A percentile compares a stretch with the other conserved stretches of the same genome.
phyloP scores from a whole-genome alignment of 1,140 invertebrate genomes.

The Brachionus rubens region DNA sequence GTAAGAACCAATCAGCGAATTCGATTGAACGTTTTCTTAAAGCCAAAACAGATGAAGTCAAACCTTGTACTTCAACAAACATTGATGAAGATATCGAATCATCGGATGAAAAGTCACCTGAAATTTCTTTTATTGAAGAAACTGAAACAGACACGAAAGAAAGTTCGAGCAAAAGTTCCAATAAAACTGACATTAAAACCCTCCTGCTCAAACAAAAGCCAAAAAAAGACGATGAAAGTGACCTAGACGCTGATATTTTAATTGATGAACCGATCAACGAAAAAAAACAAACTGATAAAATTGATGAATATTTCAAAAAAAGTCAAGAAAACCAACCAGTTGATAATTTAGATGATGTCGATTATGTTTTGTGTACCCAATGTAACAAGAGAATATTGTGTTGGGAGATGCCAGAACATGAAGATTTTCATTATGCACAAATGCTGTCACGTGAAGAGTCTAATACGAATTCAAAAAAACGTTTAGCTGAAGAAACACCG shows the following conservation, averaged over 20 bases:
- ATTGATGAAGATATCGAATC: neutral
- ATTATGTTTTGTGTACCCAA: slow-evolving; percentile 53
- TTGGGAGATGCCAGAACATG: slow-evolving; percentile 60
- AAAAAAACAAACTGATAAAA: neutral
- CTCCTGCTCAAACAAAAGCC: neutral
- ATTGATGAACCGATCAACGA: neutral
- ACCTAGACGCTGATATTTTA: neutral
- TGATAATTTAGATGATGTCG: slow-evolving; percentile 48
- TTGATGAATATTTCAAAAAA: slow-evolving; percentile 4
- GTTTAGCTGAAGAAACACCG: neutral
- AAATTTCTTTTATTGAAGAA: slow-evolving; percentile 10
- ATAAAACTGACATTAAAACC: neutral
- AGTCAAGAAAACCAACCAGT: neutral
- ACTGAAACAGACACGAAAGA: neutral
- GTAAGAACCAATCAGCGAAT: neutral
- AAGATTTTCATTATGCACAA: slow-evolving; percentile 59
- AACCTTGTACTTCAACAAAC: neutral
- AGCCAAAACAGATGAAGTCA: neutral
- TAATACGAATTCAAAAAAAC: neutral
- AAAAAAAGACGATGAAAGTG: slow-evolving; percentile 11
- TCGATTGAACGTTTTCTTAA: slow-evolving; percentile 10
- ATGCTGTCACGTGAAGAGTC: neutral
- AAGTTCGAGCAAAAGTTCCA: slow-evolving; percentile 14
- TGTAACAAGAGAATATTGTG: slow-evolving; percentile 54
- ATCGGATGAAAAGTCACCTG: neutral